Base-by-base conservation (phyloP, 2,113 vertebrate genomes). In the Trochalopteron elliotii region DNA sequence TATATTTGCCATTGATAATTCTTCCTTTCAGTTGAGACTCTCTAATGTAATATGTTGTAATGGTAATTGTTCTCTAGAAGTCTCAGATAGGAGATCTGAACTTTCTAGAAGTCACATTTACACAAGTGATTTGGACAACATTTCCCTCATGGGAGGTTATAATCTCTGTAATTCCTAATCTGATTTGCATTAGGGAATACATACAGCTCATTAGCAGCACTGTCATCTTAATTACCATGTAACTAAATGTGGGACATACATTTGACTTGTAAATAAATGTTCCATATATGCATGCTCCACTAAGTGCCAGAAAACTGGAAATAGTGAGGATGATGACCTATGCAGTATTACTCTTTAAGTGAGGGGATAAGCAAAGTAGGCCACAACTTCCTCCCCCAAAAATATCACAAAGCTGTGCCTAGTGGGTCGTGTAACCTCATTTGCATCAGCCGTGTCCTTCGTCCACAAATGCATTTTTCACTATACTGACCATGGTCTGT, bases 201-300 rank as follows among this genome's bases (percentile, higher is more conserved):
- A 53, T 86, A 47, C 15, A 91, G 49, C 16, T 92, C 11, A 76
- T 94, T 87, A 95, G 53, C 71, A 95, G 71, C 49, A 37, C 63
- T 88, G 30, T 79, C 14, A 1, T 76, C 68, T 89, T 93, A 94
- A 95, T 95, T 85, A 77, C 87, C 63, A 37, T 45, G 21, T 60
- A 75, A 63, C 35, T 68, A 91, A 92, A 90, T 50, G 37, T 61
- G 27, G 75, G 70, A 68, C 31, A 8, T 31, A 20, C 50, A 94
- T 89, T 93, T 93, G 74, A 77, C 72, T 89, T 94, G 77, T 76
- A 94, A 96, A 91, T 81, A 83, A 63, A 69, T 18, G 39, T 63
- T 93, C 59, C 50, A 61, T 70, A 47, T 22, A 89, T 40, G 45
- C 67, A 20, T 7, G 27, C 5, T 92, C 22, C 53, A 72, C 50